Evolutionary conservation across 2,797 vertebrate species (phyloP).

Genomic region (Coilia nasus): DNA sequence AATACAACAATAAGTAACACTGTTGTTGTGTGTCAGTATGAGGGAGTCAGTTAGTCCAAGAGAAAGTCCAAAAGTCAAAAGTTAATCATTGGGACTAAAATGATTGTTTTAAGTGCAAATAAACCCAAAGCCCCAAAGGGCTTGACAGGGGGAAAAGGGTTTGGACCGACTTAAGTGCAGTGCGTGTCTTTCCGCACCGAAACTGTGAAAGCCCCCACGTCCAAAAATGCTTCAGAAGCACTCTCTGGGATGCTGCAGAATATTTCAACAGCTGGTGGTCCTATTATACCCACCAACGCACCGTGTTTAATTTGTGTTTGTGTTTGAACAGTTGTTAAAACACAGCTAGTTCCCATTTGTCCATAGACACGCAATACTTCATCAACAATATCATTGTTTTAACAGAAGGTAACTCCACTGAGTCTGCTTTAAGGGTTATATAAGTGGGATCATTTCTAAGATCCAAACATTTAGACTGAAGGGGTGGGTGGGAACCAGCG

Average conservation of each 20-base stretch:
- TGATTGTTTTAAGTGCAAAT: background rate
- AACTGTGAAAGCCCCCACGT: background rate
- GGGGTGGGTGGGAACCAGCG: conserved; percentile 39
- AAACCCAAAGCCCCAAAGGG: background rate
- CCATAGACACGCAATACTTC: conserved; percentile 9
- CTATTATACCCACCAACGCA: background rate
- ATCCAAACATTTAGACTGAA: conserved; percentile 46
- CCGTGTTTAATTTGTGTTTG: background rate
- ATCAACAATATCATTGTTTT: conserved; percentile 45
- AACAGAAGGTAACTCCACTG: conserved; percentile 46
- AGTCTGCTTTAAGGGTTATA: conserved; percentile 43
- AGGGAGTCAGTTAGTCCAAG: too few species aligned
- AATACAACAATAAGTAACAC: too few species aligned
- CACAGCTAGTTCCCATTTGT: conserved; percentile 39
- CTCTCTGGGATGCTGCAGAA: background rate
- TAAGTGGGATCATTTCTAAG: conserved; percentile 33
- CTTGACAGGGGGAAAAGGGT: background rate
- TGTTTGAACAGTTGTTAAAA: conserved; percentile 61
- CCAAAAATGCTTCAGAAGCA: conserved; percentile 3
- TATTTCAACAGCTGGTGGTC: conserved; percentile 23
- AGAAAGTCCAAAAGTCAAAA: too few species aligned
- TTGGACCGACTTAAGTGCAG: background rate
- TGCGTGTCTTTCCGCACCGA: background rate
- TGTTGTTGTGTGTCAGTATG: too few species aligned
- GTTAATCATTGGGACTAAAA: too few species aligned